These are phyloP conservation scores for Zeus faber DNA, from an alignment of 2,113 vertebrate genomes.

Conservation along the genomic window DNA sequence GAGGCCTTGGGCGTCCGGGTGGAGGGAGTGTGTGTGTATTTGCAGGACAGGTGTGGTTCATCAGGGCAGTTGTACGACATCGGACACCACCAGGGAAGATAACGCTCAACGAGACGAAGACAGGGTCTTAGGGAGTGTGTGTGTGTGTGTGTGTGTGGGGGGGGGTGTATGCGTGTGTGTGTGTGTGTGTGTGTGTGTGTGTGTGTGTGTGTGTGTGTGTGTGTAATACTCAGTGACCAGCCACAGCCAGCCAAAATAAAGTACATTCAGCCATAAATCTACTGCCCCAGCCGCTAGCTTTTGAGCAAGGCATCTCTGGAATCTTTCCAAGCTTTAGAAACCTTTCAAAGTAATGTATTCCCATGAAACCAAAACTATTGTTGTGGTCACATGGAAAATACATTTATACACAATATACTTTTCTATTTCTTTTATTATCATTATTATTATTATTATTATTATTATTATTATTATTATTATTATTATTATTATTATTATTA, in stretches of 20 bases:
- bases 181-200: not conserved
- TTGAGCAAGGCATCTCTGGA: slow-evolving; percentile 2
- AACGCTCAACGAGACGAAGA: slow-evolving; percentile 31
- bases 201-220: not conserved
- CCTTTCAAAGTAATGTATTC: too few relatives aligned
- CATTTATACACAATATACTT: too few relatives aligned
- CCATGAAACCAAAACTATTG: too few relatives aligned
- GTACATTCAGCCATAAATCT: not conserved
- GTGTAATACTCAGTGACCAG: not conserved
- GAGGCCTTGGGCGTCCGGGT: slow-evolving; percentile 2
- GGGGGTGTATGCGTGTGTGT: slow-evolving; percentile 15
- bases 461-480: too few relatives aligned
- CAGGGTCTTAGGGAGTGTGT: slow-evolving; percentile 15
- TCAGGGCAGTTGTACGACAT: slow-evolving; percentile 57
- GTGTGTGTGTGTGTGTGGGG: slow-evolving; percentile 11
- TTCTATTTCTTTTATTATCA: too few relatives aligned
- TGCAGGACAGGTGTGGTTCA: slow-evolving; percentile 55
- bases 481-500: too few relatives aligned
- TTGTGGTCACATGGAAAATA: too few relatives aligned
- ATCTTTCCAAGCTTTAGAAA: not conserved
- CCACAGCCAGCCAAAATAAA: too few relatives aligned
- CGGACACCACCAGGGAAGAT: slow-evolving; percentile 41
- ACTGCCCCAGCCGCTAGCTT: not conserved
- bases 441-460: too few relatives aligned
- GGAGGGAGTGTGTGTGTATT: slow-evolving; percentile 1